phyloP scores from a whole-genome alignment of 2,113 vertebrate species.

The Catharus fuscescens region DNA sequence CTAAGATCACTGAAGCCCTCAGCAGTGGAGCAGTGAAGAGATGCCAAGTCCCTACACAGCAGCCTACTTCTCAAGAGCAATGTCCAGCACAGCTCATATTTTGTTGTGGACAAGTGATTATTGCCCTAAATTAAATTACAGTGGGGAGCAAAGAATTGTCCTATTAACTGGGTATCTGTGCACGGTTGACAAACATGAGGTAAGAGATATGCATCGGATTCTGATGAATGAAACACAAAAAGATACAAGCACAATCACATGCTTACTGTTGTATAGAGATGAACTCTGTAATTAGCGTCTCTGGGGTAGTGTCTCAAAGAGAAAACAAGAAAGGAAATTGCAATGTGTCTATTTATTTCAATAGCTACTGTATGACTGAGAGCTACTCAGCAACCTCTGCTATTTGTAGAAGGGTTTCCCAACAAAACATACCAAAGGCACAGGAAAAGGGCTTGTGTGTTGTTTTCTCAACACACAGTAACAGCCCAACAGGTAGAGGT shows the following conservation, averaged over 20 bases:
- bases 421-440: neutral
- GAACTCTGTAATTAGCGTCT: constrained; percentile 46
- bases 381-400: constrained; percentile 1
- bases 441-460: constrained; percentile 5
- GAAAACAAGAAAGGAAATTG: constrained; percentile 63
- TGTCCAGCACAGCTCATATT: neutral
- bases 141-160: neutral
- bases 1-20: neutral
- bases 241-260: constrained; percentile 30
- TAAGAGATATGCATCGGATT: neutral
- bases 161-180: neutral
- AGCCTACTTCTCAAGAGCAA: neutral
- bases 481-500: neutral
- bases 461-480: neutral
- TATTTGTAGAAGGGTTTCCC: constrained; percentile 28
- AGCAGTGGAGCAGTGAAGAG: neutral
- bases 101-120: neutral
- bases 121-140: neutral
- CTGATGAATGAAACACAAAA: constrained; percentile 46
- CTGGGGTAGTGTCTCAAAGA: constrained; percentile 32
- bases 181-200: constrained; percentile 13
- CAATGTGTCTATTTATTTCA: constrained; percentile 46
- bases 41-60: neutral
- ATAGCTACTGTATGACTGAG: constrained; percentile 41
- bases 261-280: constrained; percentile 24